phyloP scores from a whole-genome alignment of 2,797 vertebrate genomes.

The Onychomys arenicola region DNA sequence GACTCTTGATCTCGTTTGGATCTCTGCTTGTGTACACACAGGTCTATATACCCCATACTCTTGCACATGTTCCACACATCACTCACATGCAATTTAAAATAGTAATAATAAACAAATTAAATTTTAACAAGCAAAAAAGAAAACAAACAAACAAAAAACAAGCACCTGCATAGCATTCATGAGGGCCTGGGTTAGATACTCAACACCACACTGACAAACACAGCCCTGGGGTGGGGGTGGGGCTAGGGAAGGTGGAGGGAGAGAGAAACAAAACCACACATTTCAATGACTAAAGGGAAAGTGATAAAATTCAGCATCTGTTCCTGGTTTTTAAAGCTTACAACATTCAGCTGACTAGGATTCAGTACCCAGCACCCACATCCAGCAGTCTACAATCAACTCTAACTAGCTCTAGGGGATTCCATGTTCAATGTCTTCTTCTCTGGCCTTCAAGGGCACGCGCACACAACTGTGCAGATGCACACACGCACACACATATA shows the following conservation, averaged over 20 bases:
- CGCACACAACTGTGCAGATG: background rate
- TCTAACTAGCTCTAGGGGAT: background rate
- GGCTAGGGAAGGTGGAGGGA: background rate
- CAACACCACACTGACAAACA: background rate
- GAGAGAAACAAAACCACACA: background rate
- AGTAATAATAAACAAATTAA: background rate
- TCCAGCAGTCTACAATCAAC: background rate
- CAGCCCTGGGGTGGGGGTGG: background rate
- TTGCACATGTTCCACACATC: background rate
- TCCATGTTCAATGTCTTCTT: background rate
- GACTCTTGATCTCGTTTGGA: no score
- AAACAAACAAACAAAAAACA: background rate
- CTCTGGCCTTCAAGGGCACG: no score
- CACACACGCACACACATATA: background rate
- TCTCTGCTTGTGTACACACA: background rate
- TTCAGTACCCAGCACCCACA: no score
- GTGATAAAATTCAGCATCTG: background rate
- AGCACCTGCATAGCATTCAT: background rate
- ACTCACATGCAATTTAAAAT: background rate
- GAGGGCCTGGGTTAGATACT: background rate
- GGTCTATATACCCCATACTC: background rate
- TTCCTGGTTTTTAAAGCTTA: background rate
- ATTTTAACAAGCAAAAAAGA: background rate
- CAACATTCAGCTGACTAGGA: background rate
- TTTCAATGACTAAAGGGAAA: background rate